Evolutionary conservation across 2,113 vertebrate genomes (phyloP).

Genomic region (Varanus komodoensis): DNA sequence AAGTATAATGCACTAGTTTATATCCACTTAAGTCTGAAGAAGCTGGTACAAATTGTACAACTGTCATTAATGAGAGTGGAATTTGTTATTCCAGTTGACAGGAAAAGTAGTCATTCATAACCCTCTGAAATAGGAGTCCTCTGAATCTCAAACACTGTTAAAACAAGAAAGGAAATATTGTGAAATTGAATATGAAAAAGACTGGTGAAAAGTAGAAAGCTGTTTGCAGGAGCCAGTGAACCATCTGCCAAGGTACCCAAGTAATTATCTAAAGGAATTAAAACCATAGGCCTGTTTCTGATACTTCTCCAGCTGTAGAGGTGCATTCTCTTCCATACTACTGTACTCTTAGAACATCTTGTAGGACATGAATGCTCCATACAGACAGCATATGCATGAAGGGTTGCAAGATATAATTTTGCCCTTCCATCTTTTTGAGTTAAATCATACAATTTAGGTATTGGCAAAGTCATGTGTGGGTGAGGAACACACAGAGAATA

Average conservation of each 20-base stretch:
- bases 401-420: not conserved
- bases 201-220: not conserved
- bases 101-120: slow-evolving; percentile 1
- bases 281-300: not conserved
- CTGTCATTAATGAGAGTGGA: not conserved
- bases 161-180: slow-evolving; percentile 23
- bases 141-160: not conserved
- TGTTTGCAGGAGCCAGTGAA: not conserved
- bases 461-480: not conserved
- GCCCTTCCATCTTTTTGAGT: not conserved
- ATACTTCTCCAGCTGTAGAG: not conserved
- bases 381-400: not conserved
- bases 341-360: not conserved
- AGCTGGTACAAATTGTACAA: not conserved
- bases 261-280: not conserved
- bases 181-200: not conserved
- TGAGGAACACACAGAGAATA: not conserved
- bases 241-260: not conserved
- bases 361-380: not conserved
- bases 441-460: not conserved
- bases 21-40: not conserved
- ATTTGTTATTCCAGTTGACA: not conserved
- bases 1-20: not conserved
- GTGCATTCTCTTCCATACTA: not conserved
- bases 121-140: not conserved